phyloP scores from a whole-genome alignment of 2,888 invertebrate genomes.

The Cremastinae sp. region DNA sequence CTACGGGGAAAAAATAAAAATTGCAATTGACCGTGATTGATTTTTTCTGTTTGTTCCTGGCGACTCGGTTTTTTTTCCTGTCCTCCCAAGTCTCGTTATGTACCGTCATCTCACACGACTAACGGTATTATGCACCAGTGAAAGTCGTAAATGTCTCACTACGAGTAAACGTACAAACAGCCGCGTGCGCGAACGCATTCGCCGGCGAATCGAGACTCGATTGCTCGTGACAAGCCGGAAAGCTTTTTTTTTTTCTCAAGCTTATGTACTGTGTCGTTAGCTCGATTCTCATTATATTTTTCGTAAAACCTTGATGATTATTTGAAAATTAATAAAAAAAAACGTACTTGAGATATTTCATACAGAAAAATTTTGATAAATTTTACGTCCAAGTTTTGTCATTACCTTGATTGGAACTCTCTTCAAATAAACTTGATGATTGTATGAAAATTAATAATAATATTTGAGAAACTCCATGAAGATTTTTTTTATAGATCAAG shows the following conservation, averaged over 20 bases:
- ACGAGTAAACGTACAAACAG: constrained; percentile 37
- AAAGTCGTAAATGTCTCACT: constrained; percentile 68
- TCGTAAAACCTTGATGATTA: too few relatives aligned
- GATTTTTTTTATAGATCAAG: too few relatives aligned
- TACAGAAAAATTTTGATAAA: too few relatives aligned
- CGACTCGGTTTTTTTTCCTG: constrained; percentile 12
- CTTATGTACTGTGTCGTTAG: too few relatives aligned
- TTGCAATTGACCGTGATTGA: constrained; percentile 24
- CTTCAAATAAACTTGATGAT: too few relatives aligned
- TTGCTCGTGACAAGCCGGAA: constrained; percentile 40
- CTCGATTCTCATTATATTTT: too few relatives aligned
- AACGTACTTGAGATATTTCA: too few relatives aligned
- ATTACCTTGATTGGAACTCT: too few relatives aligned
- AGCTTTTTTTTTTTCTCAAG: neutral
- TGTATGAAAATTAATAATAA: too few relatives aligned
- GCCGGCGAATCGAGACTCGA: constrained; percentile 30
- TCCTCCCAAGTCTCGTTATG: constrained; percentile 56
- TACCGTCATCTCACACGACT: constrained; percentile 58
- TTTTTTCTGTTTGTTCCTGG: constrained; percentile 25
- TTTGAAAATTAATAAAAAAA: too few relatives aligned
- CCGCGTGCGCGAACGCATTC: constrained; percentile 9
- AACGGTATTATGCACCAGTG: constrained; percentile 67
- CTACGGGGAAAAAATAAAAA: constrained; percentile 47
- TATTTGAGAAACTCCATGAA: too few relatives aligned
- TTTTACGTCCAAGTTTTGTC: too few relatives aligned